Conservation (phyloP, 2,113 vertebrate species). For the Willisornis vidua region DNA sequence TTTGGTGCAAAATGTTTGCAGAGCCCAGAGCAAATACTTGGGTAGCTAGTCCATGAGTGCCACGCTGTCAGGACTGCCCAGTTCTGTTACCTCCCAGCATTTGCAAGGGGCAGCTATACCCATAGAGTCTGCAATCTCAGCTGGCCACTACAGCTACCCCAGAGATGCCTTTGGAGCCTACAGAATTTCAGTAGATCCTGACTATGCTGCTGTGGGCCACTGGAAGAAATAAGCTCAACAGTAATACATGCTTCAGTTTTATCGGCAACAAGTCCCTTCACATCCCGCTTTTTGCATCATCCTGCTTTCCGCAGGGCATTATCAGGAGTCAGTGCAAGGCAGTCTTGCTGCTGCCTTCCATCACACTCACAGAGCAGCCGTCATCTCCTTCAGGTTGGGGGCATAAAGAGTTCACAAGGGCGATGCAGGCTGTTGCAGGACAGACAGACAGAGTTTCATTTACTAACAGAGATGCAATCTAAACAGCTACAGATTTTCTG, state of each 20-base stretch:
- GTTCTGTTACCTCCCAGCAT: background rate
- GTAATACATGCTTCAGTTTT: background rate
- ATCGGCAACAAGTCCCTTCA: background rate
- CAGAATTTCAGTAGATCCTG: background rate
- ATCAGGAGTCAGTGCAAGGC: background rate
- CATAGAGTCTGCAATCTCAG: background rate
- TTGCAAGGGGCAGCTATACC: background rate
- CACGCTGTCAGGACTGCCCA: background rate
- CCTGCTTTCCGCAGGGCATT: background rate
- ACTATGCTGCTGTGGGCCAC: background rate
- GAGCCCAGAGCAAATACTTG: background rate
- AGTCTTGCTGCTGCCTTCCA: accelerated
- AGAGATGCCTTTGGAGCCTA: background rate
- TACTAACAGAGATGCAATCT: background rate
- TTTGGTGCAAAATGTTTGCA: background rate
- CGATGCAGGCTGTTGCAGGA: background rate
- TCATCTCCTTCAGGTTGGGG: background rate
- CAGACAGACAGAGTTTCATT: background rate
- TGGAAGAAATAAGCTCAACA: background rate
- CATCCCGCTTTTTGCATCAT: background rate
- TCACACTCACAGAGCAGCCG: accelerated
- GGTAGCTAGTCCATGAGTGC: background rate
- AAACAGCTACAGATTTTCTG: background rate
- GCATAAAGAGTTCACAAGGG: background rate
- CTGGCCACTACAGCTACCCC: background rate